Evolutionary conservation across 2,797 vertebrate species (phyloP).

Genomic region (Sarcophilus harrisii): DNA sequence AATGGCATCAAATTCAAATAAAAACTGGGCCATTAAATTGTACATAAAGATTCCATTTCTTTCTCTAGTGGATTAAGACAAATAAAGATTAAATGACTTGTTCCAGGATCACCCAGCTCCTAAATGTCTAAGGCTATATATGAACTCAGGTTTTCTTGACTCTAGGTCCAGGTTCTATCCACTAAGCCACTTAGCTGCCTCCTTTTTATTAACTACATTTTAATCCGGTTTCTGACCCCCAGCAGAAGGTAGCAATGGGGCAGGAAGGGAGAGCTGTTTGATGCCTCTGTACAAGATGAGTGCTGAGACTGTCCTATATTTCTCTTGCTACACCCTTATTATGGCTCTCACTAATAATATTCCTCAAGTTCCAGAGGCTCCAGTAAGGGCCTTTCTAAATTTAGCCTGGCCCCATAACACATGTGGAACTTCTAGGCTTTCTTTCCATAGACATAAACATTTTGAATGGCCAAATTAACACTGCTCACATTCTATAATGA

Average conservation of each 20-base stretch:
- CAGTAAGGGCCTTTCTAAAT: neutral
- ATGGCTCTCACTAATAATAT: neutral
- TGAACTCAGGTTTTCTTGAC: neutral
- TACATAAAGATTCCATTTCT: neutral
- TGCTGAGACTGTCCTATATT: neutral
- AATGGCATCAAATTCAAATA: too few species aligned
- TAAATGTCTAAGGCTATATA: neutral
- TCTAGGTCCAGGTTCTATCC: neutral
- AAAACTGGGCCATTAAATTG: neutral
- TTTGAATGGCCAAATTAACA: neutral
- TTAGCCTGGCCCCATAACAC: neutral
- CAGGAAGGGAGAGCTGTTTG: neutral
- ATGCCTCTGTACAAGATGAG: neutral
- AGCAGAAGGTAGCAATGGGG: neutral
- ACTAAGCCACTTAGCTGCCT: neutral
- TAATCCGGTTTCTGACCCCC: neutral
- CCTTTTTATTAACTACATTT: neutral
- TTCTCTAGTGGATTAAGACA: neutral
- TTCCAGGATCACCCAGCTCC: neutral
- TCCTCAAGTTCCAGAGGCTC: neutral
- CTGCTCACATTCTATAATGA: conserved; percentile 12
- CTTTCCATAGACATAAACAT: neutral
- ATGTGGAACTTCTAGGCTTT: neutral
- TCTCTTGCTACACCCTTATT: neutral
- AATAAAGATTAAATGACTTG: neutral